Percentiles rank a stretch among this genome's conserved stretches.
phyloP scores from a whole-genome alignment of 2,113 vertebrate genomes.

The Percopsis transmontana region DNA sequence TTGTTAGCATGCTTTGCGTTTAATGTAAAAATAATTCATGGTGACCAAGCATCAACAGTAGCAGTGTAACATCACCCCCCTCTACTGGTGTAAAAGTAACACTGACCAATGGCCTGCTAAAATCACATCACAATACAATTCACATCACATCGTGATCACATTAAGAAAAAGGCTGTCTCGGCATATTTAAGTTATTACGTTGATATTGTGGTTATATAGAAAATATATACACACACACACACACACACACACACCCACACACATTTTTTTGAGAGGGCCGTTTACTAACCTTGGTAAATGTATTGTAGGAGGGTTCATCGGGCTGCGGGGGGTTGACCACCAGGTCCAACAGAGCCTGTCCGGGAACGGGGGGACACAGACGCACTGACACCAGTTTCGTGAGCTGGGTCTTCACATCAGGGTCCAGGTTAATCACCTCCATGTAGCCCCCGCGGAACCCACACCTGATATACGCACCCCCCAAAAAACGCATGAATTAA shows the following conservation, averaged over 20 bases:
- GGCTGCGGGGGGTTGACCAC: slow-evolving; percentile 82
- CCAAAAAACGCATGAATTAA: not conserved
- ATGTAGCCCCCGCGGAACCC: slow-evolving; percentile 90
- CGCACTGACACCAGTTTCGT: slow-evolving; percentile 86
- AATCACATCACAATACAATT: too few relatives aligned
- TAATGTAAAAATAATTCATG: too few relatives aligned
- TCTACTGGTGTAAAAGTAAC: not conserved
- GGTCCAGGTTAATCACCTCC: slow-evolving; percentile 90
- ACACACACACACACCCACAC: not conserved
- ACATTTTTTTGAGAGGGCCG: not conserved
- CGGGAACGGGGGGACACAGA: slow-evolving; percentile 84
- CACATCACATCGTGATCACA: too few relatives aligned
- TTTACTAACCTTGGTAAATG: slow-evolving; percentile 78
- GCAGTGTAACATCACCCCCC: not conserved
- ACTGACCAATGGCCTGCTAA: not conserved
- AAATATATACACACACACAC: too few relatives aligned
- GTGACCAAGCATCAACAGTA: too few relatives aligned
- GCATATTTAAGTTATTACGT: too few relatives aligned
- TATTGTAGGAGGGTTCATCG: slow-evolving; percentile 82
- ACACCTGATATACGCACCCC: slow-evolving; percentile 75
- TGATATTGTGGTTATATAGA: too few relatives aligned
- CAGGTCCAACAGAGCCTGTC: slow-evolving; percentile 83
- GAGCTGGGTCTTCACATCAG: slow-evolving; percentile 82
- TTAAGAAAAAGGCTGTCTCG: too few relatives aligned
- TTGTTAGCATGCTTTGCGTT: not conserved